phyloP scores from a whole-genome alignment of 2,113 vertebrate species.

The Beaufortia kweichowensis region DNA sequence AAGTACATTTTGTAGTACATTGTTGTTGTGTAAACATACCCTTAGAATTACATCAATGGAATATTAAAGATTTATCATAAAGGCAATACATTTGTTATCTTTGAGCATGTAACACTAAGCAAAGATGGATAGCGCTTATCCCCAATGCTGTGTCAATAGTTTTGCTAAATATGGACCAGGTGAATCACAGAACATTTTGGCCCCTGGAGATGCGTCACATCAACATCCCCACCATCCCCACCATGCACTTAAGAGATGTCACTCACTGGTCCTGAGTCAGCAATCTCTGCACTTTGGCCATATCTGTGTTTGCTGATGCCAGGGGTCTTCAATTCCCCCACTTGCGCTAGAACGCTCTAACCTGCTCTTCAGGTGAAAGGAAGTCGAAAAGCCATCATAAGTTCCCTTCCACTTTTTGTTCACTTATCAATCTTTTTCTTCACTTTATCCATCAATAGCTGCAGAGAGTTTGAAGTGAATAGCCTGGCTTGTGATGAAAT shows the following conservation, averaged over 20 bases:
- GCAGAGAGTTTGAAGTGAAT: neutral
- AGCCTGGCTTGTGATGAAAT: neutral
- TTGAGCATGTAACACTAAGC: too few species aligned
- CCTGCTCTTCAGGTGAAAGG: conserved; percentile 32
- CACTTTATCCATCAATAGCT: neutral
- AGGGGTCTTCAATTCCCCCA: conserved; percentile 35
- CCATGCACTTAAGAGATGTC: conserved; percentile 39
- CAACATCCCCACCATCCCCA: neutral
- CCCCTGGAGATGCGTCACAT: neutral
- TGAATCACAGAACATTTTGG: conserved; percentile 21
- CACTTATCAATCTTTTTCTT: neutral
- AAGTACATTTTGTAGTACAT: too few species aligned
- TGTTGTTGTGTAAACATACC: too few species aligned
- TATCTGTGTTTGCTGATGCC: conserved; percentile 44
- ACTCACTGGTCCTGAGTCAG: conserved; percentile 46
- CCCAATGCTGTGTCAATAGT: neutral
- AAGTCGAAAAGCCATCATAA: neutral
- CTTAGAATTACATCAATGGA: too few species aligned
- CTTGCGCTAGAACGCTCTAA: conserved; percentile 1
- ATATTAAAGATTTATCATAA: too few species aligned
- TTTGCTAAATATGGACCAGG: conserved; percentile 34
- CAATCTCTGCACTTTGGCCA: conserved; percentile 37
- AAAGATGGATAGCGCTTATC: neutral
- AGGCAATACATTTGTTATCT: too few species aligned
- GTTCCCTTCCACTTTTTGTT: neutral